Conservation (phyloP, 2,888 invertebrate species). For the Harpagoxenus sublaevis region DNA sequence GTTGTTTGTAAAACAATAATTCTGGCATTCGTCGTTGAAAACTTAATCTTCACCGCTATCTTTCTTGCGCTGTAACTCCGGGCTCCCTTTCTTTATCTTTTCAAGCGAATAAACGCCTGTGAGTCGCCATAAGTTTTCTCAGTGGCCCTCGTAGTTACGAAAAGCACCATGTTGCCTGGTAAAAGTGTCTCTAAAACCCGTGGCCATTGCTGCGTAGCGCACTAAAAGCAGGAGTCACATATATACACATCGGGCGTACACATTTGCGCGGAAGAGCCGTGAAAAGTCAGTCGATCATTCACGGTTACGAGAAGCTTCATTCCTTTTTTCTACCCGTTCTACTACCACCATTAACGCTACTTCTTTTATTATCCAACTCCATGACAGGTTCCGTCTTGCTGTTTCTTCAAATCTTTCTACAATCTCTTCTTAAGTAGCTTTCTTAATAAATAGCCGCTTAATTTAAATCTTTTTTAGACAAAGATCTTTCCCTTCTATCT, state of each 20-base stretch:
- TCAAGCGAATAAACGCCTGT: constrained; percentile 47
- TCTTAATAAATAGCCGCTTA: not conserved
- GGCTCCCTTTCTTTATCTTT: not conserved
- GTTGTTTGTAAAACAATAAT: not conserved
- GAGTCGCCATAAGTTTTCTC: constrained; percentile 29
- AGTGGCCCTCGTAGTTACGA: constrained; percentile 32
- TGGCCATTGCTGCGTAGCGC: constrained; percentile 51
- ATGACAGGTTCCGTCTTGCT: not conserved
- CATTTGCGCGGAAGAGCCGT: constrained; percentile 39
- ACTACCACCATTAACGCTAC: constrained; percentile 8
- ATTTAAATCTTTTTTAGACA: not conserved
- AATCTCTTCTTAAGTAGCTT: not conserved
- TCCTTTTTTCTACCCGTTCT: not conserved
- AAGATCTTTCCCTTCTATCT: not conserved
- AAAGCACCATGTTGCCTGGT: constrained; percentile 37
- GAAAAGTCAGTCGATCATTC: constrained; percentile 55
- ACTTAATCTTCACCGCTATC: not conserved
- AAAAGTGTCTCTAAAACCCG: constrained; percentile 51
- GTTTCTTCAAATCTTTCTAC: not conserved
- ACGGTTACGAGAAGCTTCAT: constrained; percentile 44
- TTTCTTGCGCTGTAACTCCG: constrained; percentile 7
- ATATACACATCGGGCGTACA: constrained; percentile 19
- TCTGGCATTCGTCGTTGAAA: not conserved
- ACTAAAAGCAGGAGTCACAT: constrained; percentile 48
- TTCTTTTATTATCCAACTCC: constrained; percentile 10